Evolutionary conservation across 2,888 invertebrate species (phyloP), one percentile per base, ranked within the genome.

Genomic region (Sarcophaga carnaria): DNA sequence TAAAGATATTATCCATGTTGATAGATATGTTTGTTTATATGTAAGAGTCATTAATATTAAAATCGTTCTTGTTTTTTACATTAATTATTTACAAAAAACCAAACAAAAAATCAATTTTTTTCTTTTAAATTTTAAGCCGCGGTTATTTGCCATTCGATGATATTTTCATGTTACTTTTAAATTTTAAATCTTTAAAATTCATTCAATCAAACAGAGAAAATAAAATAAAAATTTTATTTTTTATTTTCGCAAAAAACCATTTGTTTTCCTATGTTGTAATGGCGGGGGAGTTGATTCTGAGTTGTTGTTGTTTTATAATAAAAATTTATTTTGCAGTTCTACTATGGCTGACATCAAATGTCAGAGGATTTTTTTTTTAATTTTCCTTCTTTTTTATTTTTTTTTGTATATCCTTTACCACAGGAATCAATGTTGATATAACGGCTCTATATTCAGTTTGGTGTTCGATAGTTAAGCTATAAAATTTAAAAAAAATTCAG

Each of bases 1-100:
- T 10, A 17, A 54, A 14, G 17, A 14, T 54, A 54, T 54, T 17
- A 54, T 54, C 54, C 17, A 54, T 54, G 8, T 63, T 47, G n/a
- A 64, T 49, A 76, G 75, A 76, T 66, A 76, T 66, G 75, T 76
- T 45, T 60, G n/a, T 8, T 75, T 63, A 47, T 75, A 62, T 75
- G 37, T 72, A 72, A 60, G 37, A 27, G 27, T 59, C 17, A 54
- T 54, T 54, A 54, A 17, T 54, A 54, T 17, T 54, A 54, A 12
- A 54, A 14, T 54, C 17, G 25, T 76, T 5, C 11, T 6, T n/a
- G 22, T 49, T 75, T 75, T 76, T 64, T 76, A 76, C 75, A 76
- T 64, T 64, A 54, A 25, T 17, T 76, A 76, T 76, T 64, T 76
- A 76, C 75, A 76, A 64, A 62, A 63, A 64, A 49, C 2, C 0